These are phyloP conservation scores for Onychomys arenicola DNA, from an alignment of 2,797 vertebrate genomes.

Conservation along the genomic window DNA sequence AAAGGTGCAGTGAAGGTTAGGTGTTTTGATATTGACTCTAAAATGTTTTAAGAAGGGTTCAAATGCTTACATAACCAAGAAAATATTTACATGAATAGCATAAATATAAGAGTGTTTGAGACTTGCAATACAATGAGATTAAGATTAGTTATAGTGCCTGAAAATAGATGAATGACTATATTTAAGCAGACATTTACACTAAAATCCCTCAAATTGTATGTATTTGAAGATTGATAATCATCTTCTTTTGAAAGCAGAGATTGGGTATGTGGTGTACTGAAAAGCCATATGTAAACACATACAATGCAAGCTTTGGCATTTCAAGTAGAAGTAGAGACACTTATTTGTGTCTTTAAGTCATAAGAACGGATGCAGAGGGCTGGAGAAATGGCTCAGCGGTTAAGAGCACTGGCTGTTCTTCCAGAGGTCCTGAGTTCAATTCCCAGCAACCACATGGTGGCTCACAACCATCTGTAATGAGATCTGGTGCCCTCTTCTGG, in stretches of 20 bases:
- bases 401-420: no score
- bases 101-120: background rate
- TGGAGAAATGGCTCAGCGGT: no score
- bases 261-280: background rate
- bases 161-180: background rate
- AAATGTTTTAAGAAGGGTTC: slow-evolving; percentile 27
- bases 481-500: no score
- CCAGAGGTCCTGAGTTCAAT: no score
- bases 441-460: no score
- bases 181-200: slow-evolving; percentile 41
- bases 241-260: background rate
- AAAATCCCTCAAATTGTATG: background rate
- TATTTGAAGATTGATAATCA: slow-evolving; percentile 47
- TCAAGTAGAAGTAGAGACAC: slow-evolving; percentile 28
- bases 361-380: no score
- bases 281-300: background rate
- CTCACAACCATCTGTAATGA: no score
- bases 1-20: slow-evolving; percentile 5
- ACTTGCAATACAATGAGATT: background rate
- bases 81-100: background rate
- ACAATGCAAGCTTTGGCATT: slow-evolving; percentile 46
- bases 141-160: background rate
- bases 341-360: slow-evolving; percentile 25
- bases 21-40: slow-evolving; percentile 15
- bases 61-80: slow-evolving; percentile 17